Evolutionary conservation across 2,797 vertebrate species (phyloP).

Genomic region (Neopelma chrysocephalum): DNA sequence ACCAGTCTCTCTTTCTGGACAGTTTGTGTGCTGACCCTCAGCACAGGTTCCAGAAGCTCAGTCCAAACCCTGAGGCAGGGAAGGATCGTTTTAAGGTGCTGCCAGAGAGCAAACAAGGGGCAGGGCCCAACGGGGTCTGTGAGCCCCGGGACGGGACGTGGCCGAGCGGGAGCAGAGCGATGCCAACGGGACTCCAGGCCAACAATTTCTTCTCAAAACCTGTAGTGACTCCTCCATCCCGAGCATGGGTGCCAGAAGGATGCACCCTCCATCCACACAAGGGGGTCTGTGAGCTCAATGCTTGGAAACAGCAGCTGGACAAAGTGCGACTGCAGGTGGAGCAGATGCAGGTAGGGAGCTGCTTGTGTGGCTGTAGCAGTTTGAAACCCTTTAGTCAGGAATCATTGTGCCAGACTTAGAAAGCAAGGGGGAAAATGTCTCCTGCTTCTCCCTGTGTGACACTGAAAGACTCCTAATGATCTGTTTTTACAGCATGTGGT

Average conservation of each 20-base stretch:
- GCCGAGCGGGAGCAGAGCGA: not conserved
- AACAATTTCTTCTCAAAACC: conserved; percentile 76
- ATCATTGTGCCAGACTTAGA: not conserved
- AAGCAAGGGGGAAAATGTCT: not conserved
- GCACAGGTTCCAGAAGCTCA: conserved; percentile 81
- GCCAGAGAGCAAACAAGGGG: conserved; percentile 78
- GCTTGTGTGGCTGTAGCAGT: not conserved
- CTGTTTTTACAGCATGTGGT: not conserved
- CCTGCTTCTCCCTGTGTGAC: not conserved
- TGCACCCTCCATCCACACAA: conserved; percentile 70
- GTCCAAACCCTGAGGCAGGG: conserved; percentile 73
- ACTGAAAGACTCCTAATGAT: not conserved
- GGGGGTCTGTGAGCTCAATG: conserved; percentile 80
- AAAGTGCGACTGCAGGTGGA: conserved; percentile 88
- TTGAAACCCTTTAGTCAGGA: not conserved
- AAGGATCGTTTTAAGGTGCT: conserved; percentile 83
- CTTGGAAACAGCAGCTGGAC: conserved; percentile 91
- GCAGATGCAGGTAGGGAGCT: conserved; percentile 89
- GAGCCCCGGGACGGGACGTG: conserved; percentile 70
- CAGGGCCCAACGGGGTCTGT: conserved; percentile 67
- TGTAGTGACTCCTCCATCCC: conserved; percentile 73
- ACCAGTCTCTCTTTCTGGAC: conserved; percentile 86
- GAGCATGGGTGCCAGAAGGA: conserved; percentile 80
- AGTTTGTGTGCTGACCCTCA: conserved; percentile 83
- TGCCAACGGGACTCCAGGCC: conserved; percentile 65